phyloP scores from a whole-genome alignment of 2,888 invertebrate species.

The Drosophila borborema region DNA sequence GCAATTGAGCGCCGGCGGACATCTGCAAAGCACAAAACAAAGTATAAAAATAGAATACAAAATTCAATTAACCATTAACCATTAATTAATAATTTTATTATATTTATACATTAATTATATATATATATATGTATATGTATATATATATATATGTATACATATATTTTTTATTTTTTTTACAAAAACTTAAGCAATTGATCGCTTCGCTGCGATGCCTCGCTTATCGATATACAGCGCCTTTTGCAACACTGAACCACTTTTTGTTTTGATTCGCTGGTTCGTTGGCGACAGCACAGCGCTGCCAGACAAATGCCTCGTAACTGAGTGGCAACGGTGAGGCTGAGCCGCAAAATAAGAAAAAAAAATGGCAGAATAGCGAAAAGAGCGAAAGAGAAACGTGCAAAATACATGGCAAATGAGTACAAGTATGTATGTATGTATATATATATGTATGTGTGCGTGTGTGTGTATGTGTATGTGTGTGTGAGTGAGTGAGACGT shows the following conservation, averaged over 20 bases:
- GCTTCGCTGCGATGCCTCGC: constrained; percentile 1
- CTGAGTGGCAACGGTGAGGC: constrained; percentile 62
- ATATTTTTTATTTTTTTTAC: too few relatives aligned
- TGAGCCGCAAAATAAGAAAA: constrained; percentile 29
- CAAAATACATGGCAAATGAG: constrained; percentile 54
- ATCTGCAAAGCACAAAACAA: constrained; percentile 89
- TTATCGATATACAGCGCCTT: constrained; percentile 41
- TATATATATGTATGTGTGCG: background rate
- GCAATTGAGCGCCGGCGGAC: constrained; percentile 98
- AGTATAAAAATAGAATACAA: constrained; percentile 19
- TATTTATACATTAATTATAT: background rate
- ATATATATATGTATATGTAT: background rate
- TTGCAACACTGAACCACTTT: constrained; percentile 56
- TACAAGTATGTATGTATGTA: too few relatives aligned
- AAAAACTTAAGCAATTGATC: constrained; percentile 18
- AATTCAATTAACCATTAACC: constrained; percentile 7
- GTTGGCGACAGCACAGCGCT: constrained; percentile 35
- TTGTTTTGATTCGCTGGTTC: constrained; percentile 72
- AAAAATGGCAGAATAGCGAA: constrained; percentile 46
- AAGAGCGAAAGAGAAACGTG: constrained; percentile 55
- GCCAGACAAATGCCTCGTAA: constrained; percentile 42
- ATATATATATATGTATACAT: too few relatives aligned
- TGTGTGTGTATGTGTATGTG: constrained; percentile 15
- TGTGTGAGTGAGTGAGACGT: constrained; percentile 57
- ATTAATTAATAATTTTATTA: too few relatives aligned